phyloP scores from a whole-genome alignment of 2,888 invertebrate genomes.

The Drosophila parthenogenetica region DNA sequence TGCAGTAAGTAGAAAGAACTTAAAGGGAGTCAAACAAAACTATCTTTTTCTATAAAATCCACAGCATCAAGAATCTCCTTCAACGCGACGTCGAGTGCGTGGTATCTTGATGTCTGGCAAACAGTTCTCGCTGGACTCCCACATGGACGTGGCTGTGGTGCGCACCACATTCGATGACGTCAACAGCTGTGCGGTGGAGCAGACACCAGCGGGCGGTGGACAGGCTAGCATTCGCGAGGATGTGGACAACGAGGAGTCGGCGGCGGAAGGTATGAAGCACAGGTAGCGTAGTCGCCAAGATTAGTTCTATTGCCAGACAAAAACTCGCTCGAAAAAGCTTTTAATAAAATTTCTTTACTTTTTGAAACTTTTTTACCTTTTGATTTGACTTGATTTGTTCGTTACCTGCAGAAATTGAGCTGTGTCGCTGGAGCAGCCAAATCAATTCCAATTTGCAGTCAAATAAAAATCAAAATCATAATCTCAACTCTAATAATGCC shows the following conservation, averaged over 20 bases:
- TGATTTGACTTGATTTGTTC: background rate
- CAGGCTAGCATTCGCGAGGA: constrained; percentile 78
- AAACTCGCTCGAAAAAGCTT: constrained; percentile 35
- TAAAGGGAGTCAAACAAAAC: too few species aligned
- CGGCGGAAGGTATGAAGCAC: constrained; percentile 85
- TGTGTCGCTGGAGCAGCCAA: constrained; percentile 38
- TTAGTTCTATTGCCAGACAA: constrained; percentile 53
- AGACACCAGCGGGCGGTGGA: constrained; percentile 4
- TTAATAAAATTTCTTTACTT: too few species aligned
- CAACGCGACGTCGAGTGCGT: constrained; percentile 93
- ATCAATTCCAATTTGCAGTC: constrained; percentile 15
- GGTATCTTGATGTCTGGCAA: constrained; percentile 96
- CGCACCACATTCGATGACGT: constrained; percentile 88
- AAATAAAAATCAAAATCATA: constrained; percentile 28
- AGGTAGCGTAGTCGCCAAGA: constrained; percentile 84
- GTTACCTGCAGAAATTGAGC: constrained; percentile 61
- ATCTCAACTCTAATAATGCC: constrained; percentile 19
- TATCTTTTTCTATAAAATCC: too few species aligned
- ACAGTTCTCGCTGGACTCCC: constrained; percentile 95
- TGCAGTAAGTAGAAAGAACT: too few species aligned
- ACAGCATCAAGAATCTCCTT: constrained; percentile 86
- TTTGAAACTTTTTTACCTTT: too few species aligned
- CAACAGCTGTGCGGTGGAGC: constrained; percentile 61
- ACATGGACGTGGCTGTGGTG: constrained; percentile 92
- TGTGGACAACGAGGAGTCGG: constrained; percentile 80